Evolutionary conservation across 2,113 vertebrate genomes (phyloP).

Genomic region (Sinocyclocheilus anshuiensis): DNA sequence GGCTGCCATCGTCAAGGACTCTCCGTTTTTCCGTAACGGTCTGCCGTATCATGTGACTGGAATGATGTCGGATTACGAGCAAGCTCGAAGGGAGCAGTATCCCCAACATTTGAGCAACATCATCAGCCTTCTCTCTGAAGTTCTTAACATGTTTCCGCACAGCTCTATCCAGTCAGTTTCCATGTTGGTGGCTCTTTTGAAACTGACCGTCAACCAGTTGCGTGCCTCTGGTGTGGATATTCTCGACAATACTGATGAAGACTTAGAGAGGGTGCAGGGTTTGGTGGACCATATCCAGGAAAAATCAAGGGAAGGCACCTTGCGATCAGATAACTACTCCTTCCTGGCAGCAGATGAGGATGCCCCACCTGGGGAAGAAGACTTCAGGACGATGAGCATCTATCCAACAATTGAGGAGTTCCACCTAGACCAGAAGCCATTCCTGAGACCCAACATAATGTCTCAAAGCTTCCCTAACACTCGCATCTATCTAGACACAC

Average conservation of each 20-base stretch:
- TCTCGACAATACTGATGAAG: constrained; percentile 74
- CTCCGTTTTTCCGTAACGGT: constrained; percentile 78
- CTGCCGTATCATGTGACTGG: constrained; percentile 81
- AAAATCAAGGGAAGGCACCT: constrained; percentile 82
- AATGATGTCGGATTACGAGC: constrained; percentile 76
- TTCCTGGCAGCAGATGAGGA: constrained; percentile 67
- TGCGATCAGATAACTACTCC: constrained; percentile 79
- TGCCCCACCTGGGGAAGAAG: constrained; percentile 66
- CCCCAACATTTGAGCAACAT: constrained; percentile 84
- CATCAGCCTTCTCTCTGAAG: constrained; percentile 79
- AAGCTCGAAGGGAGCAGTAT: constrained; percentile 73
- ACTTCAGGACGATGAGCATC: constrained; percentile 82
- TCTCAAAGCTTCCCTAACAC: constrained; percentile 79
- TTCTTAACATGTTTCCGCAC: constrained; percentile 84
- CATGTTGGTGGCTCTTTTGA: constrained; percentile 80
- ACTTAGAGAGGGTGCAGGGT: constrained; percentile 73
- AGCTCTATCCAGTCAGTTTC: constrained; percentile 81
- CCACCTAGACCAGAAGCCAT: constrained; percentile 77
- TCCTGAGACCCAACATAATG: constrained; percentile 84
- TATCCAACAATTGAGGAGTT: constrained; percentile 86
- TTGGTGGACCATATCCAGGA: constrained; percentile 81
- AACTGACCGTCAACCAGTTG: constrained; percentile 77
- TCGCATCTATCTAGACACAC: constrained; percentile 88
- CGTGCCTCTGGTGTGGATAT: constrained; percentile 80
- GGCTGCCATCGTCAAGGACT: constrained; percentile 82